phyloP scores from a whole-genome alignment of 2,113 vertebrate genomes.

The Todiramphus chloris region DNA sequence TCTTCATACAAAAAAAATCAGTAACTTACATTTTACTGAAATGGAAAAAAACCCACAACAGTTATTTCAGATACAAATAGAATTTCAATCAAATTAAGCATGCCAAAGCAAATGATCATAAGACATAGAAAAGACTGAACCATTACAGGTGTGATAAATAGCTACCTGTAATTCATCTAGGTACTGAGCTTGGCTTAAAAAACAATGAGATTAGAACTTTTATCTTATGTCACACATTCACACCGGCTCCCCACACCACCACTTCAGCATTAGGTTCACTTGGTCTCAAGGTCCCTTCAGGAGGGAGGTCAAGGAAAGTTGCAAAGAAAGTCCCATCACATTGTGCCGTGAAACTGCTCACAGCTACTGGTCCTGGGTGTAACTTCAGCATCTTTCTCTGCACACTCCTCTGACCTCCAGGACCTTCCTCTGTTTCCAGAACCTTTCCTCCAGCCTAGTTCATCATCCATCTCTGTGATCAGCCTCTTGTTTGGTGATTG shows the following conservation, averaged over 20 bases:
- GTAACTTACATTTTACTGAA: background rate
- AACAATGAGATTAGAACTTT: background rate
- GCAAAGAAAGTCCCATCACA: background rate
- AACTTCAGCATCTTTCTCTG: background rate
- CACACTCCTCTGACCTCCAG: background rate
- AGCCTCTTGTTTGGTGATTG: background rate
- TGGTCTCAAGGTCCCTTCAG: background rate
- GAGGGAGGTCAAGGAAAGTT: background rate
- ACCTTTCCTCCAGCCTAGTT: background rate
- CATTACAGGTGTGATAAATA: background rate
- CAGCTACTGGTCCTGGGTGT: background rate
- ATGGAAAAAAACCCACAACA: background rate
- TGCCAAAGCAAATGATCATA: background rate
- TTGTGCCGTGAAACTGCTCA: background rate
- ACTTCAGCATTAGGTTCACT: background rate
- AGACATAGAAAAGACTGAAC: background rate
- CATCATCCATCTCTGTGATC: background rate
- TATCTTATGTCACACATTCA: background rate
- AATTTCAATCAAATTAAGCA: background rate
- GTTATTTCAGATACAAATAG: background rate
- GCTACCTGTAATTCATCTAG: background rate
- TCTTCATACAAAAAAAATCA: background rate
- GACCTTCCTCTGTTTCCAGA: background rate
- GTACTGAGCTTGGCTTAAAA: background rate
- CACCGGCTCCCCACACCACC: background rate